These are phyloP conservation scores for Lepas anatifera DNA, from an alignment of 2,888 invertebrate genomes.

Conservation along the genomic window DNA sequence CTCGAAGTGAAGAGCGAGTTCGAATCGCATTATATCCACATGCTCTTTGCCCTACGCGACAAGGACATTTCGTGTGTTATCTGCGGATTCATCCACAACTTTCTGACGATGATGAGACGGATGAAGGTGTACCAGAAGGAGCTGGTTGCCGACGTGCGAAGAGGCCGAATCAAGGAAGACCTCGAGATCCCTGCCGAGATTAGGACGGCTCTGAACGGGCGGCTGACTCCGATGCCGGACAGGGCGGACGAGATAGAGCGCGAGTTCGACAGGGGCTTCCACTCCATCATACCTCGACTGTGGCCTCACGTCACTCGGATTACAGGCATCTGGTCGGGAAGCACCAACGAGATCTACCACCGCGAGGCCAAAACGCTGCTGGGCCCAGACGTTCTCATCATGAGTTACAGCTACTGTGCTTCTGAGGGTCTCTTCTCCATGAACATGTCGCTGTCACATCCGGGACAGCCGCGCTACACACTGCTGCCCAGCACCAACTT, in stretches of 20 bases:
- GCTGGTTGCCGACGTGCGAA: background rate
- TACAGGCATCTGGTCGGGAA: conserved; percentile 27
- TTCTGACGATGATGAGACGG: background rate
- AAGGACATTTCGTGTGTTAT: background rate
- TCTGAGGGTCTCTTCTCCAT: conserved; percentile 32
- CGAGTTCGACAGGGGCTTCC: conserved; percentile 28
- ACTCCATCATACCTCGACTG: background rate
- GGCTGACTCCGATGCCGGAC: background rate
- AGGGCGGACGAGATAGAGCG: conserved; percentile 30
- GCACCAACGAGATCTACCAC: conserved; percentile 31
- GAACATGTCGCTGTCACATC: conserved; percentile 21
- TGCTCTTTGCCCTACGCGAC: background rate
- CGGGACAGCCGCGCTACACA: conserved; percentile 21
- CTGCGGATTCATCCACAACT: background rate
- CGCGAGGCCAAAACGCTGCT: conserved; percentile 17
- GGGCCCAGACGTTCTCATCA: conserved; percentile 28
- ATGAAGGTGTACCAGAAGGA: background rate
- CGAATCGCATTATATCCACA: background rate
- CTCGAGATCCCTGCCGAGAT: background rate
- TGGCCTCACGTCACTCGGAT: background rate
- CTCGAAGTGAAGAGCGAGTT: background rate
- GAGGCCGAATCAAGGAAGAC: background rate
- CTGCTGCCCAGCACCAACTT: conserved; percentile 31
- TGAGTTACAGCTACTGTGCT: conserved; percentile 33
- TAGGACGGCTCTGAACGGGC: background rate